Conservation (phyloP, 2,888 invertebrate genomes). For the Phaedon cochleariae region DNA sequence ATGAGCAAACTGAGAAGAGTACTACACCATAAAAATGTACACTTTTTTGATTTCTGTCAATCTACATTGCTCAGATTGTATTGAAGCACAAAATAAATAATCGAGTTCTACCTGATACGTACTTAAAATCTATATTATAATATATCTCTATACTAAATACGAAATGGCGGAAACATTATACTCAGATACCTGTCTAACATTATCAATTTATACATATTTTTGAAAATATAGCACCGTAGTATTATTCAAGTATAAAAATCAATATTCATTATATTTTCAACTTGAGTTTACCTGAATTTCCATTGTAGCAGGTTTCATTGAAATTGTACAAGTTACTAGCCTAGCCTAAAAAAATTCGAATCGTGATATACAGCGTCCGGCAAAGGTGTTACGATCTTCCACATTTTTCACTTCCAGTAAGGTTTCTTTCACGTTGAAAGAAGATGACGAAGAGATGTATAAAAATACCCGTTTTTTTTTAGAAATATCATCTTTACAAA, state of each 20-base stretch:
- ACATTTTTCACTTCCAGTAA: too few species aligned
- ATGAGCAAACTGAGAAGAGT: too few species aligned
- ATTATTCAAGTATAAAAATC: background rate
- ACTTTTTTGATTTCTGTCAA: background rate
- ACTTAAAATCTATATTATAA: background rate
- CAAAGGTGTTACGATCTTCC: too few species aligned
- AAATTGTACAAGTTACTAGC: constrained; percentile 2
- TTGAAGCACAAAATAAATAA: background rate
- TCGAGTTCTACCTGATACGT: background rate
- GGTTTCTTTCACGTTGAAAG: too few species aligned
- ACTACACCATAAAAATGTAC: too few species aligned
- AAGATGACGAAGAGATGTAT: too few species aligned
- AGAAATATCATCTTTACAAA: too few species aligned
- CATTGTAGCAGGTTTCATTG: background rate
- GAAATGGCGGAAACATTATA: background rate
- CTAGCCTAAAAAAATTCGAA: background rate
- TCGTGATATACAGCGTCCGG: too few species aligned
- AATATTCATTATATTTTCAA: background rate
- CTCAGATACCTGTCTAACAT: background rate
- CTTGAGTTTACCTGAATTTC: background rate
- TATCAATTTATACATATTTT: background rate
- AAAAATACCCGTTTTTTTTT: too few species aligned
- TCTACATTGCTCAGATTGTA: background rate
- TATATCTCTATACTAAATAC: too few species aligned
- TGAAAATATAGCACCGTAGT: background rate